These are phyloP conservation scores for Dynastes grantii DNA, from an alignment of 2,888 invertebrate genomes.

Conservation along the genomic window DNA sequence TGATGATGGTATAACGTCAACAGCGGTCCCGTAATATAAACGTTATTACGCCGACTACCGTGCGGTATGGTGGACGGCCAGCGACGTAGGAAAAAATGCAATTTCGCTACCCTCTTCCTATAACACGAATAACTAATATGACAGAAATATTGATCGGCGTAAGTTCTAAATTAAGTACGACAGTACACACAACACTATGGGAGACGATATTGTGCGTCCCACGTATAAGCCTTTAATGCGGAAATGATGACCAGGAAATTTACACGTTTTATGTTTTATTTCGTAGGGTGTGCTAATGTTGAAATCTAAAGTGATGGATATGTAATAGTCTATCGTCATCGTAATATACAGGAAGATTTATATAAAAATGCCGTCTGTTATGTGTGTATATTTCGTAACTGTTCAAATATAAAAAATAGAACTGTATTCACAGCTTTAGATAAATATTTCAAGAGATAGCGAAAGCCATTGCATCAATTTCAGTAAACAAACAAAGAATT, in stretches of 20 bases:
- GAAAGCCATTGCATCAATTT: too few relatives aligned
- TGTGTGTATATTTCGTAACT: too few relatives aligned
- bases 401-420: too few relatives aligned
- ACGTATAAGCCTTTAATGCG: slow-evolving; percentile 10
- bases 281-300: not conserved
- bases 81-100: slow-evolving; percentile 36
- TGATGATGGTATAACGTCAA: slow-evolving; percentile 57
- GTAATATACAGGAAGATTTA: too few relatives aligned
- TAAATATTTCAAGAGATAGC: too few relatives aligned
- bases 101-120: slow-evolving; percentile 26
- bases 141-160: slow-evolving; percentile 40
- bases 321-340: not conserved
- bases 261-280: slow-evolving; percentile 10
- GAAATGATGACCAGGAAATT: slow-evolving; percentile 19
- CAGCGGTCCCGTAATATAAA: slow-evolving; percentile 53
- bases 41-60: slow-evolving; percentile 35
- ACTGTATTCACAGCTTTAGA: too few relatives aligned
- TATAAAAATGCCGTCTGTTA: too few relatives aligned
- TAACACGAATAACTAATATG: slow-evolving; percentile 37
- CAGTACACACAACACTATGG: not conserved
- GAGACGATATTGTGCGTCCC: too few relatives aligned
- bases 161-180: slow-evolving; percentile 35
- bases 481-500: too few relatives aligned
- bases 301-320: not conserved
- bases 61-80: slow-evolving; percentile 20